Conservation (phyloP, 2,113 vertebrate genomes). For the Pavo muticus region DNA sequence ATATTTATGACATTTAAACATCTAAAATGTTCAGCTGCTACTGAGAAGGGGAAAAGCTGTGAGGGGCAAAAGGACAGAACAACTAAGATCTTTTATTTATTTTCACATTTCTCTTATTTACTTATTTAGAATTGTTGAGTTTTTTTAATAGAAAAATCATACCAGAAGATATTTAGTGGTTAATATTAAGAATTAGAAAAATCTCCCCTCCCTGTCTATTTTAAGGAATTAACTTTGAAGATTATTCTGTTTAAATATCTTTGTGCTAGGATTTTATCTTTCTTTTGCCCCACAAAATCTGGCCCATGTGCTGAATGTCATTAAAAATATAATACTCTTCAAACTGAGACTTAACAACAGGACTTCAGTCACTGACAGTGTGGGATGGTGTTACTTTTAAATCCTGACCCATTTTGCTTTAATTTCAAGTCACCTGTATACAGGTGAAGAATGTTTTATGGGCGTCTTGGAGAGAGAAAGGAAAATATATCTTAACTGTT, state of each 20-base stretch:
- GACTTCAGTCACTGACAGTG: slow-evolving; percentile 21
- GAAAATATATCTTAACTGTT: background rate
- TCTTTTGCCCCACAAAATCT: slow-evolving; percentile 44
- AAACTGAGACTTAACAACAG: slow-evolving; percentile 57
- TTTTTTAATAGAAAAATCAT: slow-evolving; percentile 20
- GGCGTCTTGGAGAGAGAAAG: background rate
- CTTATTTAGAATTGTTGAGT: background rate
- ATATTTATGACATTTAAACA: background rate
- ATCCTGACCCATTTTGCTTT: slow-evolving; percentile 51
- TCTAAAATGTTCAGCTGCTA: background rate
- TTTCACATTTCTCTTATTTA: background rate
- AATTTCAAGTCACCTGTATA: background rate
- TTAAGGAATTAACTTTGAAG: slow-evolving; percentile 54
- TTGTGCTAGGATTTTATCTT: slow-evolving; percentile 62
- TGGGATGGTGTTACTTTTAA: background rate
- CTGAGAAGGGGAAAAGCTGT: background rate
- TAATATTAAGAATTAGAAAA: slow-evolving; percentile 50
- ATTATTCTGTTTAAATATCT: slow-evolving; percentile 55
- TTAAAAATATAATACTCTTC: slow-evolving; percentile 63
- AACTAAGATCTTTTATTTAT: background rate
- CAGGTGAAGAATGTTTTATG: slow-evolving; percentile 35
- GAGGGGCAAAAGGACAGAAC: accelerated
- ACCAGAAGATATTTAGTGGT: slow-evolving; percentile 38
- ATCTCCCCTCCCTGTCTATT: slow-evolving; percentile 29
- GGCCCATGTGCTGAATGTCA: slow-evolving; percentile 25